These are phyloP conservation scores for Hemicentrotus pulcherrimus DNA, from an alignment of 35 echinoderm and acorn worm genomes.

Conservation along the genomic window DNA sequence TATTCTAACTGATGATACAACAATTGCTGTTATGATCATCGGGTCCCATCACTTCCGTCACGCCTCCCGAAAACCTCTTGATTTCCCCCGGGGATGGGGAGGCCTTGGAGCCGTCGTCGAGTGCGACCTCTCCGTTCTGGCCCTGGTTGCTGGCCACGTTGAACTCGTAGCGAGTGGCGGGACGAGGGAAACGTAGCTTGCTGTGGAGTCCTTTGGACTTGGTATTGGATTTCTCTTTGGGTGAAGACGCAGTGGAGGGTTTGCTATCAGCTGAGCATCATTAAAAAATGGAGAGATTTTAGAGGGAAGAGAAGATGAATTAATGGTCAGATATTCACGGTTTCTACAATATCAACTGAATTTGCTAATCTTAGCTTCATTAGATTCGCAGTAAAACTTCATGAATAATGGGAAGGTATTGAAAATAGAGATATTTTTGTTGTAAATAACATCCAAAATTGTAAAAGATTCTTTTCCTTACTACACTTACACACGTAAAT, in stretches of 20 bases:
- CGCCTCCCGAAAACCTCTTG: slow-evolving; percentile 27
- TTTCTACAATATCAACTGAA: no score
- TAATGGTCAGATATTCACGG: no score
- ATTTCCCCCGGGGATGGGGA: neutral
- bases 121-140: neutral
- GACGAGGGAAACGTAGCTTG: neutral
- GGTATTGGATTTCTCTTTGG: neutral
- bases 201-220: neutral
- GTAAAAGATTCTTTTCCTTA: no score
- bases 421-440: no score
- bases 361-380: no score
- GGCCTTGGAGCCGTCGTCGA: neutral
- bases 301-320: neutral
- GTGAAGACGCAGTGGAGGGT: neutral
- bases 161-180: neutral
- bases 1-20: slow-evolving; percentile 45
- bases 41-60: neutral
- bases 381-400: no score
- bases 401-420: no score
- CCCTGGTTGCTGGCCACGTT: neutral
- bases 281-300: neutral
- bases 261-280: neutral
- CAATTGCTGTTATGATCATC: slow-evolving; percentile 21
- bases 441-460: no score
- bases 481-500: no score